Evolutionary conservation across 2,888 invertebrate genomes (phyloP), one percentile per base, ranked within the genome.

Genomic region (Icerya purchasi): DNA sequence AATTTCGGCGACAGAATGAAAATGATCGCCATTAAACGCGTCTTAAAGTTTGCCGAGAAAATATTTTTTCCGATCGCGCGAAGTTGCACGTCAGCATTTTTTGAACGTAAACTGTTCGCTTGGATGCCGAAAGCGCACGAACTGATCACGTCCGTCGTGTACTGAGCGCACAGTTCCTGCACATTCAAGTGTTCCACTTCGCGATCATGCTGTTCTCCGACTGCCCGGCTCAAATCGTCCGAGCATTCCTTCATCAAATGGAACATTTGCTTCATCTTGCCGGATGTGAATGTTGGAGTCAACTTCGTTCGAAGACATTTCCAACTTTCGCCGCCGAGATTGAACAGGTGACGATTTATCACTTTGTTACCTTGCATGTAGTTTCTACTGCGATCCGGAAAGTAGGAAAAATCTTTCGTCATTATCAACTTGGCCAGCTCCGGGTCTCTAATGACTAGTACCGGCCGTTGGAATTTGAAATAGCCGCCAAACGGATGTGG

Each of bases 181-280:
- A n/a, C n/a, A n/a, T n/a, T n/a, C n/a, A n/a, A n/a, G n/a, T n/a
- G n/a, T n/a, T n/a, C 10, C 10, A 14, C 14, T 14, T 10, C 21
- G 20, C 8, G 53, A 52, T 8, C 8, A 8, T 10, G 8, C n/a
- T n/a, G 36, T 50, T 53, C 22, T 18, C 54, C 57, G 18, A 61
- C 50, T n/a, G 54, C n/a, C 19, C 22, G 19, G 22, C 25, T 23
- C 36, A 74, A 67, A 54, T 70, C 69, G 50, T 70, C 66, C 19
- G 70, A 69, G 36, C 71, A 72, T 53, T 72, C 71, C 54, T 69
- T 64, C 68, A 76, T 73, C 49, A 75, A 68, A 0, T 71, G 71
- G 36, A 75, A 71, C 76, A 78, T 77, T 51, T 67, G 68, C 65
- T 74, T 77, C 60, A 79, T 68, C 66, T 78, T 78, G 20, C 75